Evolutionary conservation across 2,888 invertebrate genomes (phyloP).

Genomic region (Perithous albicinctus): DNA sequence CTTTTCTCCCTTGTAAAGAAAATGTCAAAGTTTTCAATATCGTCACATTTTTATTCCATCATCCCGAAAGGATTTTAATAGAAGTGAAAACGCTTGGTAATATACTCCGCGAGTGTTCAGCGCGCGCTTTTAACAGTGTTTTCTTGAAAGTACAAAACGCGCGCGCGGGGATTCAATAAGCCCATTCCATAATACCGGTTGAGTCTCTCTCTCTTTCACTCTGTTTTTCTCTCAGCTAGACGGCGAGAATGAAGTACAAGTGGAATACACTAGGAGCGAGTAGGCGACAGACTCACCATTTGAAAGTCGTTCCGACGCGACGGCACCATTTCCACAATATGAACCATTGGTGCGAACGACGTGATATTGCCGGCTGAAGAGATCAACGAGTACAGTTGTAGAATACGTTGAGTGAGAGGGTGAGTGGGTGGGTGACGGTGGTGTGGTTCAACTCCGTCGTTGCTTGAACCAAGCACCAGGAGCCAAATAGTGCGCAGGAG

Average conservation of each 20-base stretch:
- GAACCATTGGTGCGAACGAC: constrained; percentile 83
- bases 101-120: background rate
- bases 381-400: constrained; percentile 62
- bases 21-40: background rate
- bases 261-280: constrained; percentile 40
- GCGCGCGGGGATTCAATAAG: constrained; percentile 70
- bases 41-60: background rate
- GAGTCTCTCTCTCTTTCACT: no score
- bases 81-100: constrained; percentile 1
- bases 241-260: constrained; percentile 2
- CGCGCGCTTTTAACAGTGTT: constrained; percentile 13
- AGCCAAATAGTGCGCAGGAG: constrained; percentile 26
- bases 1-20: background rate
- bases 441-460: background rate
- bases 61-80: constrained; percentile 17
- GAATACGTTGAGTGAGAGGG: constrained; percentile 21
- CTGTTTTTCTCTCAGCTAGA: background rate
- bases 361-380: constrained; percentile 67
- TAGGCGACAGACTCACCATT: constrained; percentile 80
- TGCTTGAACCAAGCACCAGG: constrained; percentile 9
- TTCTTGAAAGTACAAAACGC: constrained; percentile 55
- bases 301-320: constrained; percentile 84
- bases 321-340: constrained; percentile 84
- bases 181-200: constrained; percentile 56
- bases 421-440: no score